phyloP scores from a whole-genome alignment of 2,888 invertebrate species.

The Drosophila eohydei region DNA sequence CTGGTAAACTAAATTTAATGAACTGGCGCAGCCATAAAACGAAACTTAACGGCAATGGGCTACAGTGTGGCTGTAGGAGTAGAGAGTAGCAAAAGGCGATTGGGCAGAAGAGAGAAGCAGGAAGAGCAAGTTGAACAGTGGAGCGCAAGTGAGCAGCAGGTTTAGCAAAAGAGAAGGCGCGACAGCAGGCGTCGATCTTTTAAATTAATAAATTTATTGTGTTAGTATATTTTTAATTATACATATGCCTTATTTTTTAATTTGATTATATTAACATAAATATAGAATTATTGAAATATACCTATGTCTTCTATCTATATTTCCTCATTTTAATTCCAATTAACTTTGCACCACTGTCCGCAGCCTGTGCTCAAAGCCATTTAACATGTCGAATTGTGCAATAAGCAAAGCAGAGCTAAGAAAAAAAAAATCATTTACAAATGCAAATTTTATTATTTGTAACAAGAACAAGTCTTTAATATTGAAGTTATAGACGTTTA shows the following conservation, averaged over 20 bases:
- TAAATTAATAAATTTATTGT: neutral
- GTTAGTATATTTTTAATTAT: neutral
- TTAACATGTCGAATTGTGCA: constrained; percentile 69
- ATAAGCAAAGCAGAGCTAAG: constrained; percentile 53
- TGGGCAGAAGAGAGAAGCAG: neutral
- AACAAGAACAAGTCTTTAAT: constrained; percentile 1
- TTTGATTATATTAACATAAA: neutral
- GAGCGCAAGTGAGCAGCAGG: neutral
- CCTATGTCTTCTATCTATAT: neutral
- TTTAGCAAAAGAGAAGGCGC: neutral
- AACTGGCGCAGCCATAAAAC: constrained; percentile 78
- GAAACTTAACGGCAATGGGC: constrained; percentile 56
- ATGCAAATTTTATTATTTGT: constrained; percentile 60
- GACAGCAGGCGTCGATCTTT: constrained; percentile 13
- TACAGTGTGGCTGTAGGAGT: neutral
- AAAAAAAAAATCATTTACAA: constrained; percentile 48
- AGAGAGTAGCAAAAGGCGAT: neutral
- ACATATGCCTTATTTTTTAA: neutral
- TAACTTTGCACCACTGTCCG: constrained; percentile 31
- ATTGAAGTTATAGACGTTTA: neutral
- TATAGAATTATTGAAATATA: neutral
- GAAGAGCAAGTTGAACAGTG: neutral
- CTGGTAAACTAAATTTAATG: constrained; percentile 79
- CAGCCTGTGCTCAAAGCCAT: constrained; percentile 54
- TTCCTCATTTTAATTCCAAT: neutral